Evolutionary conservation across 1,140 invertebrate genomes (phyloP).

Genomic region (Dolichoris vasculosae): DNA sequence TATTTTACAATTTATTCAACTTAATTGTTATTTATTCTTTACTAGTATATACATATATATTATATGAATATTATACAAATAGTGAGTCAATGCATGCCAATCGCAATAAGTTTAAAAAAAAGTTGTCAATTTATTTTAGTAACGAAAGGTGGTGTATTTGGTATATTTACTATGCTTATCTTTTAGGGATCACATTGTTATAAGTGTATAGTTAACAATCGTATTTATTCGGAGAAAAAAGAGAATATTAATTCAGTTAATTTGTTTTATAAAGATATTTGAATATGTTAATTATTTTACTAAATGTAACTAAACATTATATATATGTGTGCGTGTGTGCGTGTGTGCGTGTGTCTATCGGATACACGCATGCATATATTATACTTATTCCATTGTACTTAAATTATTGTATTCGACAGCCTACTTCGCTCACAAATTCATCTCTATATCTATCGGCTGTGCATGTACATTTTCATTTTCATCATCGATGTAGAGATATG

Average conservation of each 20-base stretch:
- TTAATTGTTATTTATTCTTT: constrained; percentile 49
- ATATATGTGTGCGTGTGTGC: no score
- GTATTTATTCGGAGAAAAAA: not conserved
- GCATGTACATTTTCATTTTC: constrained; percentile 30
- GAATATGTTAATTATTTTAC: not conserved
- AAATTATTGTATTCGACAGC: constrained; percentile 35
- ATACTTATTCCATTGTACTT: not conserved
- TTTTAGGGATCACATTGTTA: not conserved
- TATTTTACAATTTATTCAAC: constrained; percentile 30
- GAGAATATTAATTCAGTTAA: not conserved
- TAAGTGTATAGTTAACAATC: not conserved
- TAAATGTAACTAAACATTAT: not conserved
- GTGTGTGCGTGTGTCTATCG: no score
- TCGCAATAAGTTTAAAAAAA: constrained; percentile 18
- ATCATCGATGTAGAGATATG: constrained; percentile 24
- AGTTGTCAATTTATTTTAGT: constrained; percentile 31
- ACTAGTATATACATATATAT: constrained; percentile 21
- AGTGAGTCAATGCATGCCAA: constrained; percentile 38
- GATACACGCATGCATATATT: no score
- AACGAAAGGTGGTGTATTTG: constrained; percentile 15
- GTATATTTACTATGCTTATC: constrained; percentile 30
- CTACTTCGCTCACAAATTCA: constrained; percentile 43
- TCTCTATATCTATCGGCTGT: constrained; percentile 17
- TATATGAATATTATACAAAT: constrained; percentile 3
- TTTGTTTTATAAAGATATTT: constrained; percentile 5